phyloP scores from a whole-genome alignment of 2,797 vertebrate species.

The Labroides dimidiatus region DNA sequence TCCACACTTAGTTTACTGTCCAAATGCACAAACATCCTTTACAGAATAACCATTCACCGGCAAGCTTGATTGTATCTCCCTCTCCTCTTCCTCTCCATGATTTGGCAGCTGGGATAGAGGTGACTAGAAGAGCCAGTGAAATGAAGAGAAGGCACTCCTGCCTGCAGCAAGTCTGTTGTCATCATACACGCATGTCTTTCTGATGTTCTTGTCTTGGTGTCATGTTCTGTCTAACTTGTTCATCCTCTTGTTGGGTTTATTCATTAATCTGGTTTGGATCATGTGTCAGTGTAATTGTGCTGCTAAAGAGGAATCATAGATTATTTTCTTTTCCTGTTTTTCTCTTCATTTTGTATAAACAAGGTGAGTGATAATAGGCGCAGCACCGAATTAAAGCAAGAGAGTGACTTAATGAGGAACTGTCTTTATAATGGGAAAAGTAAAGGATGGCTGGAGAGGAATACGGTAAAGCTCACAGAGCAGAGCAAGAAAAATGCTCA shows the following conservation, averaged over 20 bases:
- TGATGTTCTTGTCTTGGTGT: constrained; percentile 45
- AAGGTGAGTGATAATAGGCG: constrained; percentile 58
- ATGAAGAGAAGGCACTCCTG: constrained; percentile 29
- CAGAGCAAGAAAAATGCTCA: constrained; percentile 45
- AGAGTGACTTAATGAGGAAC: constrained; percentile 68
- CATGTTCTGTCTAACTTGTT: not conserved
- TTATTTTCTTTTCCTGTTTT: not conserved
- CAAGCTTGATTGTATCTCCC: too few relatives aligned
- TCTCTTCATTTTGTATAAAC: constrained; percentile 21
- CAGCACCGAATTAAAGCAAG: constrained; percentile 17
- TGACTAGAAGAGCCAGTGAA: too few relatives aligned
- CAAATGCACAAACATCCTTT: too few relatives aligned
- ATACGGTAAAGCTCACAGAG: constrained; percentile 27
- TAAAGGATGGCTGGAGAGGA: constrained; percentile 51
- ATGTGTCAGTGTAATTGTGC: not conserved
- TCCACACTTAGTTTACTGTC: too few relatives aligned
- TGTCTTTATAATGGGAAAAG: constrained; percentile 33
- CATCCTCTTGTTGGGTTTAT: too few relatives aligned
- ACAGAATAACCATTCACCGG: too few relatives aligned
- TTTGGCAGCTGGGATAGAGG: too few relatives aligned
- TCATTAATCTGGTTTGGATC: too few relatives aligned
- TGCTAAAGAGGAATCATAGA: too few relatives aligned
- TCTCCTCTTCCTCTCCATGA: too few relatives aligned
- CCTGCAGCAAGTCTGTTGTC: constrained; percentile 70
- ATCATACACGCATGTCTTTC: constrained; percentile 60